phyloP scores from a whole-genome alignment of 2,797 vertebrate species.

The Acropternis orthonyx region DNA sequence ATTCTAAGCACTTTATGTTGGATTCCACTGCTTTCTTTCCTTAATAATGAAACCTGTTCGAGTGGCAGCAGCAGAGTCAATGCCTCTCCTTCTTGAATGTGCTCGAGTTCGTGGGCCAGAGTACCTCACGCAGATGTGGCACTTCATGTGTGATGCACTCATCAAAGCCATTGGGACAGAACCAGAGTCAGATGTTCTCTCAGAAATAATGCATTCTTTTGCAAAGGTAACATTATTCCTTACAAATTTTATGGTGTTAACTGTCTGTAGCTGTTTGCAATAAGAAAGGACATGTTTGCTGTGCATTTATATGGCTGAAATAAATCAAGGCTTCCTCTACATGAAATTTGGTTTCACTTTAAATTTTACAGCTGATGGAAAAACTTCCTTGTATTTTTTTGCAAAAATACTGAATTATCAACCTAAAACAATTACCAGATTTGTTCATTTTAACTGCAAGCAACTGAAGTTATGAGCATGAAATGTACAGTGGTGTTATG shows the following conservation, averaged over 20 bases:
- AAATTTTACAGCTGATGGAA: not conserved
- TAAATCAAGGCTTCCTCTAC: not conserved
- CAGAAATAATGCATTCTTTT: conserved; percentile 99
- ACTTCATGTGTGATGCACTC: conserved; percentile 98
- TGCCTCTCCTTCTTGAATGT: conserved; percentile 96
- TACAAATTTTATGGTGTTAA: not conserved
- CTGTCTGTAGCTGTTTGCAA: not conserved
- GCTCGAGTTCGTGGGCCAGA: conserved; percentile 92
- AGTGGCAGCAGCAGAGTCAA: conserved; percentile 94
- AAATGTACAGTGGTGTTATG: not conserved
- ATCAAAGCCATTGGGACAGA: conserved; percentile 98
- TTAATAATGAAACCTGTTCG: conserved; percentile 88
- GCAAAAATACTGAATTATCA: not conserved
- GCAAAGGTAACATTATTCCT: conserved; percentile 85
- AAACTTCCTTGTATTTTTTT: not conserved
- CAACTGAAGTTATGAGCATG: not conserved
- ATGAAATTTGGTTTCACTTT: not conserved
- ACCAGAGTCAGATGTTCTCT: conserved; percentile 95
- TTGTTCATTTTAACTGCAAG: not conserved
- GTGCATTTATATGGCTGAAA: not conserved
- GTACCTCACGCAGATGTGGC: conserved; percentile 99
- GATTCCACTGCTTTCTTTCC: conserved; percentile 30
- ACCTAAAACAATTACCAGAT: not conserved
- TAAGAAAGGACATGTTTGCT: accelerated
- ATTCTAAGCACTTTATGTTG: not conserved